phyloP scores from a whole-genome alignment of 2,113 vertebrate species.

The Lepus europaeus region DNA sequence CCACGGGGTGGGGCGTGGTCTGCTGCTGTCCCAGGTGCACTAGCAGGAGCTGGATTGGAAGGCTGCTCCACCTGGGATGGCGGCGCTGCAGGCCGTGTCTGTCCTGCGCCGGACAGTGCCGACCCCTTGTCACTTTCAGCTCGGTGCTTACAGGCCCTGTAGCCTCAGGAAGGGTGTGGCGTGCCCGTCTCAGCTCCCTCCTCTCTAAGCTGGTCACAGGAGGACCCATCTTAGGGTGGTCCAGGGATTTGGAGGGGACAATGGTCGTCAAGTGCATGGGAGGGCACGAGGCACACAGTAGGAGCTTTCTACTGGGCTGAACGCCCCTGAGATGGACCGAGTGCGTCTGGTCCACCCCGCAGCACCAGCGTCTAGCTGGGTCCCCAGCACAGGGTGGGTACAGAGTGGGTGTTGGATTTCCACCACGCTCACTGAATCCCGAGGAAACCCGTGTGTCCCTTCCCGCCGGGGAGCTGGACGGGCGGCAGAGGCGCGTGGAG shows the following conservation, averaged over 20 bases:
- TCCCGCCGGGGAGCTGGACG: not conserved
- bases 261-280: not conserved
- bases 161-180: not conserved
- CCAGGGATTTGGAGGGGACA: not conserved
- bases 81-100: no score
- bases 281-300: no score
- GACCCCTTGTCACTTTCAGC: not conserved
- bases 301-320: not conserved
- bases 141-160: not conserved
- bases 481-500: not conserved
- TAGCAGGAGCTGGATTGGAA: no score
- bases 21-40: no score
- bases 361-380: not conserved
- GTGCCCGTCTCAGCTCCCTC: not conserved
- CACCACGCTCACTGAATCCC: not conserved
- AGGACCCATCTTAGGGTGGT: not conserved
- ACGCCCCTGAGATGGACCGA: not conserved
- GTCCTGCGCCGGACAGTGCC: no score
- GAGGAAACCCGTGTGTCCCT: not conserved
- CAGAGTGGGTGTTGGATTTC: not conserved
- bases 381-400: not conserved
- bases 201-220: not conserved
- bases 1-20: no score
- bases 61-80: no score
- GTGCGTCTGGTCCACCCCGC: no score